Base-by-base conservation (phyloP, 2,797 vertebrate species). In the Ambastaia sidthimunki region DNA sequence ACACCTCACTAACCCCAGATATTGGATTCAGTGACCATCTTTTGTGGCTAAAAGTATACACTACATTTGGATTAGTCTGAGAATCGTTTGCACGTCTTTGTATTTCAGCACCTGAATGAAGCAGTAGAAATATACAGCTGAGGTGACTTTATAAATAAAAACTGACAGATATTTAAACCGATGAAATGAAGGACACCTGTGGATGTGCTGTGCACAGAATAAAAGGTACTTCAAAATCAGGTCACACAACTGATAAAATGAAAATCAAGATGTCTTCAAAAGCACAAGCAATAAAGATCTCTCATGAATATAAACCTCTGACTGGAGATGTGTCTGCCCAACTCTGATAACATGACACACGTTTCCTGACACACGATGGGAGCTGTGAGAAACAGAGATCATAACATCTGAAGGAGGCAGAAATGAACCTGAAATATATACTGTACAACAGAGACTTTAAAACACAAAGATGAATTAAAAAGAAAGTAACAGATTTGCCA, bases 321-420 rank as follows among this genome's bases (percentile, higher is more conserved):
- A 70, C 66, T 70, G 37, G 7, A 18, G 37, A 18, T 16, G 9
- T 54, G 9, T 54, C 44, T 54, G 76, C 23, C 44, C n/a, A 44
- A 28, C 59, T 55, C 66, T 34, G 68, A 80, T 80, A 60, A 73
- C 6, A n/a, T 70, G 21, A 21, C n/a, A n/a, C n/a, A n/a, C n/a
- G n/a, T 44, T 74, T 72, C 44, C 67, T 55, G 41, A 72, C 67
- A 68, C 62, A 54, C 21, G 48, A 62, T 76, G 52, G 59, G 52
- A 68, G 34, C 23, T 23, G 55, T 59, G 11, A 12, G 12, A 59
- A 59, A 23, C 1, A 54, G 50, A 54, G 18, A 79, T 71, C 23
- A 80, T 28, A 52, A 60, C 16, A 75, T 71, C 41, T 52, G 41
- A 78, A 12, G 28, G 31, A 34, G 18, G 44, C 12, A 59, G 10